Conservation (phyloP, 2,888 invertebrate species). For the Autographa gamma region DNA sequence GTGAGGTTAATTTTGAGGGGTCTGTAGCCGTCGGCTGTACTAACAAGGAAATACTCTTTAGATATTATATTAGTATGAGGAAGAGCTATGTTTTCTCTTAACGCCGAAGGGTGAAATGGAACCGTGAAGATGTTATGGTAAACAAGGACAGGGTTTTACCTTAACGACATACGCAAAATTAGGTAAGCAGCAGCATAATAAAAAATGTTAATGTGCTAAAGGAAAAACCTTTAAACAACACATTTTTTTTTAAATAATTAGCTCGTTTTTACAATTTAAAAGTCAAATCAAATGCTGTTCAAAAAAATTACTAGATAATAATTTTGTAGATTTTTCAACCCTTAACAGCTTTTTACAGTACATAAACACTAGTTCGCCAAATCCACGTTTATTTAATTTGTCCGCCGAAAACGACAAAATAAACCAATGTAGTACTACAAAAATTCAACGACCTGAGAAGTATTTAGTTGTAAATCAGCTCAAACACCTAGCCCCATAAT, state of each 20-base stretch:
- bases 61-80: neutral
- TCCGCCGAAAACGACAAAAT: neutral
- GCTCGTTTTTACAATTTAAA: too few species aligned
- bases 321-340: too few species aligned
- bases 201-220: too few species aligned
- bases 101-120: neutral
- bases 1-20: neutral
- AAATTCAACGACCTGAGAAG: slow-evolving; percentile 29
- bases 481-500: slow-evolving; percentile 60
- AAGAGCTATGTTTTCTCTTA: neutral
- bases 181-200: too few species aligned
- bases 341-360: too few species aligned
- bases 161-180: too few species aligned
- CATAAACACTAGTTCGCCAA: neutral
- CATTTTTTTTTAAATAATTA: too few species aligned
- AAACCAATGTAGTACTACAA: slow-evolving; percentile 29
- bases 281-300: too few species aligned
- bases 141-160: neutral
- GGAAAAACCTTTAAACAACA: too few species aligned
- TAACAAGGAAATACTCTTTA: neutral
- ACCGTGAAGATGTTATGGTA: neutral
- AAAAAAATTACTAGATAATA: too few species aligned
- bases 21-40: neutral
- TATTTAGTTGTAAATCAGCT: slow-evolving; percentile 43
- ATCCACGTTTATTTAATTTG: neutral